Conservation (phyloP, 2,888 invertebrate species). For the Gymnocheta viridis region DNA sequence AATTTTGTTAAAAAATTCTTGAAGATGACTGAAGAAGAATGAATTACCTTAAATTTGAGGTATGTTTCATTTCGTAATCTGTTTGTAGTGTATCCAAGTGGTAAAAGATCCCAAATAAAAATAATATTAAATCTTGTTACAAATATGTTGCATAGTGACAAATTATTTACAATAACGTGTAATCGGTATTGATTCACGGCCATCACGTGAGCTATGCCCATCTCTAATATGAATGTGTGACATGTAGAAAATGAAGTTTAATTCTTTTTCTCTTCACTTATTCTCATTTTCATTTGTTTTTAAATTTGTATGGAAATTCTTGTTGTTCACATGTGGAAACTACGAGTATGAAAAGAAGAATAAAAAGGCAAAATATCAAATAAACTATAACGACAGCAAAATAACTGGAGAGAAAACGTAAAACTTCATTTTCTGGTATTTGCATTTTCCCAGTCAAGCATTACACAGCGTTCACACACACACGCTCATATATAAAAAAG, state of each 20-base stretch:
- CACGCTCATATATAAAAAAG: background rate
- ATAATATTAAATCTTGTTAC: no score
- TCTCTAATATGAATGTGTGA: conserved; percentile 35
- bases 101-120: no score
- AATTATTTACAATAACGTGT: background rate
- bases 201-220: background rate
- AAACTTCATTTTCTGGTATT: conserved; percentile 70
- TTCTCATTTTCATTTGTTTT: conserved; percentile 51
- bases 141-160: no score
- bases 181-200: background rate
- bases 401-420: conserved; percentile 45
- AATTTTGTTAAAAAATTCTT: no score
- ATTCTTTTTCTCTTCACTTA: conserved; percentile 2
- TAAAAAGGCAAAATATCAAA: background rate
- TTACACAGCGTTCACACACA: conserved; percentile 18
- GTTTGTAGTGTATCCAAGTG: no score
- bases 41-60: no score
- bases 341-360: background rate
- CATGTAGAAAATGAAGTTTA: conserved; percentile 64
- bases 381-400: conserved; percentile 19
- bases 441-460: conserved; percentile 66
- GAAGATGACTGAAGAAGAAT: no score
- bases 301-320: conserved; percentile 56
- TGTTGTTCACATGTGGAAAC: conserved; percentile 3
- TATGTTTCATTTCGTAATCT: no score